These are phyloP conservation scores for Cynocephalus volans DNA, from an alignment of 2,113 vertebrate species.

Conservation along the genomic window DNA sequence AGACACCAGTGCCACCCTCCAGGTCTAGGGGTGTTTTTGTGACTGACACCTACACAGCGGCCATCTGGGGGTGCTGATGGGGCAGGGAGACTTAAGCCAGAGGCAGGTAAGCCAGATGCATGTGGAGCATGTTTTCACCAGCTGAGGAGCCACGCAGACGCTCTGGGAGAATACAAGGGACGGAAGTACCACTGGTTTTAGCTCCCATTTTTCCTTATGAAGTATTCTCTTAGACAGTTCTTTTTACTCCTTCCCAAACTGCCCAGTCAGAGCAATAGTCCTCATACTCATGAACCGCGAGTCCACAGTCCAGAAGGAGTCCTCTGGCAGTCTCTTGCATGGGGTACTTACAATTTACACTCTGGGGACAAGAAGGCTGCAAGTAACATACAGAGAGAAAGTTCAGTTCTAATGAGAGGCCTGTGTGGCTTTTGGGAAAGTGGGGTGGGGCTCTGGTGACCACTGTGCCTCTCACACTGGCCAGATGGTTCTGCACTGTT, in stretches of 20 bases:
- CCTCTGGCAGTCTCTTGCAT: neutral
- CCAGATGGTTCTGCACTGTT: neutral
- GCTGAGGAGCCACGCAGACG: neutral
- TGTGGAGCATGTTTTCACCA: rapidly evolving
- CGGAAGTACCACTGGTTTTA: neutral
- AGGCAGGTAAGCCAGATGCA: neutral
- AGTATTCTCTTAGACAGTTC: neutral
- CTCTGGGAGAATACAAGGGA: neutral
- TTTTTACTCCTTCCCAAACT: neutral
- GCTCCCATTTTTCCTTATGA: neutral
- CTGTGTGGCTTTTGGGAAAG: neutral
- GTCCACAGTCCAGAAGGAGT: too few relatives aligned
- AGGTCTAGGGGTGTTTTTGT: neutral
- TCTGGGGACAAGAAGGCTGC: neutral
- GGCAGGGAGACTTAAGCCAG: too few relatives aligned
- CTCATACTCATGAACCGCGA: neutral
- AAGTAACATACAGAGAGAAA: neutral
- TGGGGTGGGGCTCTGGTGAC: neutral
- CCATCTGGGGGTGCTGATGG: rapidly evolving
- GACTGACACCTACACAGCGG: neutral
- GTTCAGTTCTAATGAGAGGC: neutral
- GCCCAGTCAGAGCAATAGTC: neutral
- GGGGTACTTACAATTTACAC: neutral
- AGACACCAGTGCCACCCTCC: neutral
- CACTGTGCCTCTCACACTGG: rapidly evolving